Evolutionary conservation across 2,888 invertebrate genomes (phyloP), one percentile per base, ranked within the genome.

Genomic region (Drosophila neoperkinsi): DNA sequence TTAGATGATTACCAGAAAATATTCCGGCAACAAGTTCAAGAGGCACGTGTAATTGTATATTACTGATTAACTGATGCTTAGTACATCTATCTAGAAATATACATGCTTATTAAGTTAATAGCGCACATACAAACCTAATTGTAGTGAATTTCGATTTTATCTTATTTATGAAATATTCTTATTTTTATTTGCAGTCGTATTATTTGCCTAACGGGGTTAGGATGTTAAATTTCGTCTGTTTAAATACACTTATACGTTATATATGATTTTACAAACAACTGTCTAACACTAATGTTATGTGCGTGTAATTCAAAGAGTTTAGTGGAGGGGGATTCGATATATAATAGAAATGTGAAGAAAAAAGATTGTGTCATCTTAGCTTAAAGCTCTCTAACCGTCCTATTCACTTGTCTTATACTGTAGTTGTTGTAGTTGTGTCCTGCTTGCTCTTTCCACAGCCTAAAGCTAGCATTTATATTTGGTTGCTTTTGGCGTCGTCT

Each of bases 401-500:
- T 46, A 52, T 59, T 70, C 21, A 30, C 30, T 55, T 61, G 25
- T n/a, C 21, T 34, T 41, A 18, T 25, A 56, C 18, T 30, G 51
- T 51, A 30, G 36, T 21, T 30, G 28, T 36, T 34, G 21, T 53
- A 41, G 50, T 50, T 50, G 61, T 60, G 71, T 34, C 55, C 59
- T 49, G 50, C 61, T 67, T 64, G 66, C 56, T 57, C 49, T 60
- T 74, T 68, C 69, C 52, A 28, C 53, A 46, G 41, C 56, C 71
- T 62, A 46, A 56, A 59, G 67, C 66, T 74, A 52, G 21, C 59
- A 74, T 58, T 71, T 64, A 46, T 72, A 66, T 71, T 53, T 63
- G 51, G 77, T 56, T 41, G 65, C 65, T 65, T 46, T n/a, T 73
- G 75, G 83, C 80, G 80, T 77, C 80, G 83, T 79, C 79, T 68